These are phyloP conservation scores for Salvelinus sp. DNA, from an alignment of 2,113 vertebrate genomes.

Conservation along the genomic window DNA sequence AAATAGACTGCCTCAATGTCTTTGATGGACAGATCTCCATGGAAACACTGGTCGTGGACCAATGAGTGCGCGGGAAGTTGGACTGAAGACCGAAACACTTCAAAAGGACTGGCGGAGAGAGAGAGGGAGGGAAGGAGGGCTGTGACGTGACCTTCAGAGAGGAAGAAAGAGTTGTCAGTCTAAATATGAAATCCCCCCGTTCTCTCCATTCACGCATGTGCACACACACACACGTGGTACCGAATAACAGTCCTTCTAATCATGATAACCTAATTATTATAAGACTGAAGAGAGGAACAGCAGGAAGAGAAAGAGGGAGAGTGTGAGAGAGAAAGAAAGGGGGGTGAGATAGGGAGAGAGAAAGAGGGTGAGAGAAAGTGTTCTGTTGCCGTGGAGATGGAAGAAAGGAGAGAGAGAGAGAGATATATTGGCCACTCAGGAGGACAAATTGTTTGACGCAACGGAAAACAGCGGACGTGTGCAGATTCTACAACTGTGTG, in stretches of 20 bases:
- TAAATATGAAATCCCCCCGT: background rate
- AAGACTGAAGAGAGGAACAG: background rate
- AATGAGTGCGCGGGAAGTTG: background rate
- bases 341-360: slow-evolving; percentile 10
- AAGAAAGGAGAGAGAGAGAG: background rate
- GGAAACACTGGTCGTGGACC: background rate
- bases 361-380: slow-evolving; percentile 7
- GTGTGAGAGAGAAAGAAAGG: background rate
- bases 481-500: slow-evolving; percentile 41
- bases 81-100: no score
- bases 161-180: background rate
- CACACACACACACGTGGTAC: no score
- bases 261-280: background rate
- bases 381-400: background rate
- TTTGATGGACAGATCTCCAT: slow-evolving; percentile 3
- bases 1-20: background rate
- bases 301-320: slow-evolving; percentile 4
- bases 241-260: no score
- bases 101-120: background rate
- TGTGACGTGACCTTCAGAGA: background rate
- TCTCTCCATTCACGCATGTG: no score
- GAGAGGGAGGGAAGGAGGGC: background rate
- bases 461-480: slow-evolving; percentile 53
- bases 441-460: slow-evolving; percentile 74
- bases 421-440: slow-evolving; percentile 68